A percentile compares a stretch with the other conserved stretches of the same genome.
phyloP scores from a whole-genome alignment of 2,113 vertebrate genomes.

The Poeciliopsis retropinna region DNA sequence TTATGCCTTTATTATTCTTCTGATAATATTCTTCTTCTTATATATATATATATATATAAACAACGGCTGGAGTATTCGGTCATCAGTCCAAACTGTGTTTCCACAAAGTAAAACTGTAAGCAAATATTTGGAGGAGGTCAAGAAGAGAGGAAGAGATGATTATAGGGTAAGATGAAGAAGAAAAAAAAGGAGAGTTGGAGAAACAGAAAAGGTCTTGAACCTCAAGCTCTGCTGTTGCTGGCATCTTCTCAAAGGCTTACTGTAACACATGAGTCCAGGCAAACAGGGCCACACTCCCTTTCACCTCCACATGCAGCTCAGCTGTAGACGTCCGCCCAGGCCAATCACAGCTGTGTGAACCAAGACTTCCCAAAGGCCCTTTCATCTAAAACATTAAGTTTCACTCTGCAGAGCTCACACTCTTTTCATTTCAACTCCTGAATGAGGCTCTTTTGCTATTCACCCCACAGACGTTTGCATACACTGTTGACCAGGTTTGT shows the following conservation, averaged over 20 bases:
- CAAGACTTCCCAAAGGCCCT: constrained; percentile 20
- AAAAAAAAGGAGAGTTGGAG: constrained; percentile 38
- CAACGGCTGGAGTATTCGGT: neutral
- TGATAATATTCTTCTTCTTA: too few species aligned
- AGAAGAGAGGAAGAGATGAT: constrained; percentile 54
- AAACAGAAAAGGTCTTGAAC: constrained; percentile 70
- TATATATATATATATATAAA: constrained; percentile 6
- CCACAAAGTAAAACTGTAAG: constrained; percentile 70
- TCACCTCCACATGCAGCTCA: constrained; percentile 53
- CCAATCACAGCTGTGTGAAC: constrained; percentile 26
- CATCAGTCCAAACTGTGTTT: constrained; percentile 51
- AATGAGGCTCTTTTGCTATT: constrained; percentile 24
- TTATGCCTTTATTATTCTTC: neutral
- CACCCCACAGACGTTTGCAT: constrained; percentile 11
- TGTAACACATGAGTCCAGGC: constrained; percentile 64
- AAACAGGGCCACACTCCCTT: constrained; percentile 46
- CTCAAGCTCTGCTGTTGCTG: constrained; percentile 71
- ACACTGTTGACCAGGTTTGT: constrained; percentile 18
- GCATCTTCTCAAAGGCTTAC: constrained; percentile 75
- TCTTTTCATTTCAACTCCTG: constrained; percentile 24
- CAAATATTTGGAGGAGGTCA: constrained; percentile 75
- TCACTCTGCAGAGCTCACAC: constrained; percentile 28
- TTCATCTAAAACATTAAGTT: constrained; percentile 34
- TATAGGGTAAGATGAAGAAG: constrained; percentile 18
- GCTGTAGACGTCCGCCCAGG: constrained; percentile 20